Base-by-base conservation (phyloP, 2,113 vertebrate genomes). In the Aythya baeri region DNA sequence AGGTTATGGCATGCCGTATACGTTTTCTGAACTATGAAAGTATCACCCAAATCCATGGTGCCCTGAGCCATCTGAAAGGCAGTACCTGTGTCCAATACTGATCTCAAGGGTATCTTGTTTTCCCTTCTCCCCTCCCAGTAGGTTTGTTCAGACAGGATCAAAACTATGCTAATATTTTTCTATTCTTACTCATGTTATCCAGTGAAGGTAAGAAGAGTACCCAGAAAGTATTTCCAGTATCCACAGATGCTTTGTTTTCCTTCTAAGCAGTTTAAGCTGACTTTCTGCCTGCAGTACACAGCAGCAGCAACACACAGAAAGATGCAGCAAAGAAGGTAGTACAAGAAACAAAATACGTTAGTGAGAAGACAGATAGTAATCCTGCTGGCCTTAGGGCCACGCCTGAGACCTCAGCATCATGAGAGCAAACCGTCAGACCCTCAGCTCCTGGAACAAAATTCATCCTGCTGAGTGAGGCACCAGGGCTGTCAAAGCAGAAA, bases 131-230 rank as follows among this genome's bases (percentile, higher is more conserved):
- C 65, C 31, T 67, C 25, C 25, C 71, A 54, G 70, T 61, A 68
- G 65, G 80, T 86, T 80, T 88, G 49, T 57, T 86, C 89, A 92
- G 58, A 61, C 38, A 88, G 66, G 46, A 52, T 84, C 38, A 80
- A 73, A 84, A 70, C 86, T 91, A 86, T 87, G 85, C 79, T 58
- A 76, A 41, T 13, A 76, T 22, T 2, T 31, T 41, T 54, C 34
- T 66, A 17, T 29, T 86, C 54, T 88, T 88, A 75, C 62, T 89
- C 34, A 36, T 31, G 29, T 90, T 50, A 89, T 46, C 31, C 68
- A 73, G 71, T 3, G 20, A 65, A 78, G 65, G 50, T 44, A 88
- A 58, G 68, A 57, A 49, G 50, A 57, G 43, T 32, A 59, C 25
- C 84, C 0, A 0, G 55, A 84, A 91, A 96, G 94, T 70, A 91